A percentile compares a stretch with the other conserved stretches of the same genome.
These are phyloP conservation scores for Pangasianodon gigas DNA, from an alignment of 2,113 vertebrate genomes.

Conservation along the genomic window DNA sequence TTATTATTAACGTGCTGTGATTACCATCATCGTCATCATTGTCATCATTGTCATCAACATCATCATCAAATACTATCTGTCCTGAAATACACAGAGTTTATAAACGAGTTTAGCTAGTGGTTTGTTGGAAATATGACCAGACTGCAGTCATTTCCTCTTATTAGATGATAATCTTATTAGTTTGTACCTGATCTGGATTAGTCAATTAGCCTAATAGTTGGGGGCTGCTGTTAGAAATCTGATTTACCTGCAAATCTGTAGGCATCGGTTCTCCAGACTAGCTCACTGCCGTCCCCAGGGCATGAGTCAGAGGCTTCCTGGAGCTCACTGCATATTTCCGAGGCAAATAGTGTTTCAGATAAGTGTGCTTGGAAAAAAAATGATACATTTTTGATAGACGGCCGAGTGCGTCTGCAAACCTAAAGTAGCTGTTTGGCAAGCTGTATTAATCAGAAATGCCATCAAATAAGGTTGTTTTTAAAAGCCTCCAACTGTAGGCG, in stretches of 20 bases:
- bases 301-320: constrained; percentile 57
- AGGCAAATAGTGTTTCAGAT: constrained; percentile 37
- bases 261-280: not conserved
- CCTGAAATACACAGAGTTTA: not conserved
- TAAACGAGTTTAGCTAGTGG: constrained; percentile 16
- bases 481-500: not conserved
- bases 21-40: not conserved
- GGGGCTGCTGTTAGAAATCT: constrained; percentile 60
- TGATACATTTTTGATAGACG: not conserved
- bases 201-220: constrained; percentile 53
- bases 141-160: constrained; percentile 39
- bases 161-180: constrained; percentile 26
- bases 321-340: not conserved
- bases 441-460: not conserved
- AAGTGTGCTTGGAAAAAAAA: not conserved
- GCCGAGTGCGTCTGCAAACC: not conserved
- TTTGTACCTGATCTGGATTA: constrained; percentile 52
- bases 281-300: constrained; percentile 44
- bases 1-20: not conserved
- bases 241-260: constrained; percentile 50
- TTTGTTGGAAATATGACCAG: constrained; percentile 24
- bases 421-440: not conserved
- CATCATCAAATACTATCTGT: not conserved
- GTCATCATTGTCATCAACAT: not conserved
- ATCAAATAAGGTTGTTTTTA: not conserved